Base-by-base conservation (phyloP, 2,797 vertebrate genomes). In the Acestrorhynchus altus region DNA sequence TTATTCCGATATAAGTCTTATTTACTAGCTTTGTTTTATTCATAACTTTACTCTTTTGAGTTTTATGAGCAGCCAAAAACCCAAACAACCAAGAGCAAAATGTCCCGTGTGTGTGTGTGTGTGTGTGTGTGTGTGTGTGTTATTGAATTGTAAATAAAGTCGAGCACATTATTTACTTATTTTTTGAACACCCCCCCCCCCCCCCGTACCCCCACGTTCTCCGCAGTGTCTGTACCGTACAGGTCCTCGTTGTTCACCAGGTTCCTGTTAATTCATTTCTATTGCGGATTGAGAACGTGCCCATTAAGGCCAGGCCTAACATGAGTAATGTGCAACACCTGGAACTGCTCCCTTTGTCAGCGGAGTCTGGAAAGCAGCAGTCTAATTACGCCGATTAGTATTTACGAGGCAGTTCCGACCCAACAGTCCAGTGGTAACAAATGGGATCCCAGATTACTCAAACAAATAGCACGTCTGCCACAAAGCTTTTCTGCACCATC, bases 341-440 rank as follows among this genome's bases (percentile, higher is more conserved):
- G 91, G 91, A 93, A 90, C 91, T 91, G 90, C 90, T 91, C 90
- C 89, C 88, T 89, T 79, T 85, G 83, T 87, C 85, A 76, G 66
- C 68, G 83, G 81, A 83, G 77, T 82, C 89, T 88, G 90, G 90
- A 92, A 90, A 91, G 88, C 72, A 87, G 81, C 80, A 85, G 88
- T 91, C 90, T 93, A 94, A 94, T 93, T 94, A 93, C 90, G 88
- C 88, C 90, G 91, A 93, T 94, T 93, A 94, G 92, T 91, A 92
- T 92, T 93, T 91, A 88, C 91, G 89, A 92, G 91, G 90, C 90
- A 92, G 89, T 92, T 92, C 90, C 87, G 82, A 89, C 87, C 63
- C 72, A 78, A 83, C 78, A 67, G 63, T 87, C 87, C 84, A 88
- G 87, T 88, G 69, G 77, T 80, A 85, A 83, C 75, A 81, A 85